phyloP scores from a whole-genome alignment of 2,888 invertebrate species.

The Drosophila acutilabella region DNA sequence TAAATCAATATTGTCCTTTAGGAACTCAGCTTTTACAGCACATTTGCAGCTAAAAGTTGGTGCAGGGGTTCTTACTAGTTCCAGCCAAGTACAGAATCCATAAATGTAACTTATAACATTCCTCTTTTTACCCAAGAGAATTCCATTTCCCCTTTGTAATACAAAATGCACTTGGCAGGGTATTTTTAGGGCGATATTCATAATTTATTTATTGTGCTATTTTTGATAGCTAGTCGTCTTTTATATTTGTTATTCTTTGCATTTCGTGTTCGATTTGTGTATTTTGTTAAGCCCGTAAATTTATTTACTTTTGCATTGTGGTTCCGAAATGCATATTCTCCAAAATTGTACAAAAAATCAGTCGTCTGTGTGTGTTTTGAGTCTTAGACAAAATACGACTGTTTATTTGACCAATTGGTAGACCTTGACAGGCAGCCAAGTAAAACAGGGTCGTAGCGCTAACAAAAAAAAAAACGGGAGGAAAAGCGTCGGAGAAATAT shows the following conservation, averaged over 20 bases:
- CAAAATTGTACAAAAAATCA: slow-evolving; percentile 5
- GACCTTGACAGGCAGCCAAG: slow-evolving; percentile 37
- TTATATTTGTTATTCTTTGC: slow-evolving; percentile 33
- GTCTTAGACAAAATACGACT: background rate
- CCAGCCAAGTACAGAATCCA: background rate
- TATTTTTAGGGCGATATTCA: background rate
- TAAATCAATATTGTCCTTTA: background rate
- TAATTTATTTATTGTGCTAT: slow-evolving; percentile 19
- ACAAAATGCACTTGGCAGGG: background rate
- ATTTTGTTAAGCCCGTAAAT: slow-evolving; percentile 51
- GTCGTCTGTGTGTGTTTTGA: slow-evolving; percentile 26
- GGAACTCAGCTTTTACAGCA: background rate
- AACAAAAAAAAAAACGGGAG: slow-evolving; percentile 3
- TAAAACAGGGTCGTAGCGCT: slow-evolving; percentile 1
- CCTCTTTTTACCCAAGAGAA: background rate
- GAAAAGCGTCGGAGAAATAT: background rate
- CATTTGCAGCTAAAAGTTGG: too few relatives aligned
- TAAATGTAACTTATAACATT: background rate
- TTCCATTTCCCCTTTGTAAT: background rate
- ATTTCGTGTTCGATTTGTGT: slow-evolving; percentile 27
- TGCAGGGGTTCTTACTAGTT: background rate
- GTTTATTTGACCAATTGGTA: slow-evolving; percentile 35
- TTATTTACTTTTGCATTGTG: slow-evolving; percentile 58
- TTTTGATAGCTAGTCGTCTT: slow-evolving; percentile 23
- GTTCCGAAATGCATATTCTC: slow-evolving; percentile 39